These are phyloP conservation scores for Cnemophilus loriae DNA, from an alignment of 2,113 vertebrate species.

Conservation along the genomic window DNA sequence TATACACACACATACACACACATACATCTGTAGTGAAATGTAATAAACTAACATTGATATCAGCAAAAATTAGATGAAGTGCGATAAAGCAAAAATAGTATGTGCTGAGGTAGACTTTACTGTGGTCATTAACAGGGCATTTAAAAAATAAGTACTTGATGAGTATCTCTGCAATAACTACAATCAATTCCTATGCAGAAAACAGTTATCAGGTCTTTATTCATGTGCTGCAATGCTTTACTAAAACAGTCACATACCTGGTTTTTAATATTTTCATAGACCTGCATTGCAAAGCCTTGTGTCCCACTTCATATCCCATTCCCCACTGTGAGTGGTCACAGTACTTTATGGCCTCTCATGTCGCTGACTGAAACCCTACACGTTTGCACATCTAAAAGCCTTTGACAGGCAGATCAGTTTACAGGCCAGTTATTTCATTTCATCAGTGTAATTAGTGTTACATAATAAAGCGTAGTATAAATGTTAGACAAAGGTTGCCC, in stretches of 20 bases:
- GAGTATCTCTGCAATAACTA: neutral
- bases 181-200: neutral
- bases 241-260: neutral
- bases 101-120: neutral
- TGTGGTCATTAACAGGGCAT: neutral
- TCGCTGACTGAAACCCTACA: neutral
- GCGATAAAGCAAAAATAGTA: neutral
- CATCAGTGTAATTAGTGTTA: neutral
- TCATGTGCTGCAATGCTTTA: neutral
- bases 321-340: neutral
- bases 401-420: neutral
- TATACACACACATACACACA: neutral
- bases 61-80: neutral
- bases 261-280: neutral
- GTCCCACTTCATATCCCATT: neutral
- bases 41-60: neutral
- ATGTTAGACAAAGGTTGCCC: neutral
- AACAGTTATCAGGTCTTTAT: neutral
- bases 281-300: neutral
- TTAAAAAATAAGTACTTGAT: neutral
- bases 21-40: neutral
- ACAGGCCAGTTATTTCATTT: neutral
- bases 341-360: neutral
- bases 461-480: neutral
- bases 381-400: neutral